These are phyloP conservation scores for Cossypha dichroa DNA, from an alignment of 2,797 vertebrate genomes.

Conservation along the genomic window DNA sequence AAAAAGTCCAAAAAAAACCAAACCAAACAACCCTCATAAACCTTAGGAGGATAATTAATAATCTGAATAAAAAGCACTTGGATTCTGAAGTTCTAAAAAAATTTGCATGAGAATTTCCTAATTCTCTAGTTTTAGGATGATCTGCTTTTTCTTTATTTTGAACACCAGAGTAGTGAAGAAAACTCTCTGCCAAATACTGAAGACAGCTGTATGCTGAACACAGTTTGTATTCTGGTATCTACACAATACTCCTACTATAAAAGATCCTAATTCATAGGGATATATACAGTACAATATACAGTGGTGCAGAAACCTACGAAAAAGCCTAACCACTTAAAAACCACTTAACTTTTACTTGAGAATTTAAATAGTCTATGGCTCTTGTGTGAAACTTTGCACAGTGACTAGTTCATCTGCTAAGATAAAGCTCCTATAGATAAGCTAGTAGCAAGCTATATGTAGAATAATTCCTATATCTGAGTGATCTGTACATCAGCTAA, in stretches of 20 bases:
- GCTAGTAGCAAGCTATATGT: not conserved
- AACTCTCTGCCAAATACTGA: not conserved
- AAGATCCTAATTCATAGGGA: not conserved
- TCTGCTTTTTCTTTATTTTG: not conserved
- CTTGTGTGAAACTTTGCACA: not conserved
- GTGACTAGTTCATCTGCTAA: not conserved
- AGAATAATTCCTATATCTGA: not conserved
- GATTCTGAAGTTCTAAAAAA: not conserved
- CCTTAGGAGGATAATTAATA: not conserved
- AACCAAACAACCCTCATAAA: not conserved
- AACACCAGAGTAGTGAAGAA: not conserved
- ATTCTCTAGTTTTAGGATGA: not conserved
- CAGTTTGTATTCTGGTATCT: not conserved
- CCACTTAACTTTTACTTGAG: not conserved
- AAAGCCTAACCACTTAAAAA: not conserved
- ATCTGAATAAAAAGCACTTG: not conserved
- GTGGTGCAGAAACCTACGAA: not conserved
- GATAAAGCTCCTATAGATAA: not conserved
- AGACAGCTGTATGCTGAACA: not conserved
- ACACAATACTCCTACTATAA: not conserved
- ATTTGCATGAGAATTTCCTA: not conserved
- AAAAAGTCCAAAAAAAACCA: not conserved
- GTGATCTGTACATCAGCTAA: not conserved
- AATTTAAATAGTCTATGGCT: not conserved
- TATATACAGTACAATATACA: not conserved